Evolutionary conservation across 1,140 invertebrate species (phyloP), one percentile per base, ranked within the genome.

Genomic region (Aphelenchoides fujianensis): DNA sequence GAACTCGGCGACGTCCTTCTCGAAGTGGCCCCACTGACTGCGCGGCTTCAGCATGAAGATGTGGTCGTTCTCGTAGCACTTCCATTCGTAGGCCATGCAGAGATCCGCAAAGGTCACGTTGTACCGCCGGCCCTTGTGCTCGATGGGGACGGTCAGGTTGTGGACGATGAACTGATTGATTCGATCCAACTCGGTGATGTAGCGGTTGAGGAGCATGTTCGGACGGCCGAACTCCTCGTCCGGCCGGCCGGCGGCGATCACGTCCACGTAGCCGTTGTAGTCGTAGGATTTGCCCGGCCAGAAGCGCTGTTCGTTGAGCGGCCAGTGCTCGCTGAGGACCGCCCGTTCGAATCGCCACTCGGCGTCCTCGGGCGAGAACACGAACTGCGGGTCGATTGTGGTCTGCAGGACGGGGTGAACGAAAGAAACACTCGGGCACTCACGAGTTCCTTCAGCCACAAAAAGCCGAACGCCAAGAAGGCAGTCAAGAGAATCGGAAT

Each of bases 51-150:
- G 70, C 81, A 83, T 84, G 23, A 70, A 79, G 54, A 83, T 75
- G 41, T 83, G 82, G 52, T 83, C 82, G 68, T 83, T 83, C 23
- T 76, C 54, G 63, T 77, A 83, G 57, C 82, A 83, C 19, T 81
- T 79, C 82, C 82, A 83, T 36, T 82, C 76, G 69, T 82, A 83
- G 7, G 81, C 70, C 82, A 83, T 83, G 53, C 82, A 83, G 32
- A 83, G 66, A 67, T 83, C 82, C 9, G 76, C 78, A 68, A 77
- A 83, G 5, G 70, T 73, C 19, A 84, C 76, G 54, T 84, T 31
- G 53, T 69, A 78, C 28, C 12, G 36, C 68, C 66, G 28, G 5
- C 71, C 74, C 12, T 74, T 62, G 41, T 75, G 55, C 28, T 72
- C 35, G 9, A 82, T 32, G 3, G 77, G 73, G 5, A 80, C 72